Evolutionary conservation across 2,888 invertebrate genomes (phyloP).

Genomic region (Eilema sororculum): DNA sequence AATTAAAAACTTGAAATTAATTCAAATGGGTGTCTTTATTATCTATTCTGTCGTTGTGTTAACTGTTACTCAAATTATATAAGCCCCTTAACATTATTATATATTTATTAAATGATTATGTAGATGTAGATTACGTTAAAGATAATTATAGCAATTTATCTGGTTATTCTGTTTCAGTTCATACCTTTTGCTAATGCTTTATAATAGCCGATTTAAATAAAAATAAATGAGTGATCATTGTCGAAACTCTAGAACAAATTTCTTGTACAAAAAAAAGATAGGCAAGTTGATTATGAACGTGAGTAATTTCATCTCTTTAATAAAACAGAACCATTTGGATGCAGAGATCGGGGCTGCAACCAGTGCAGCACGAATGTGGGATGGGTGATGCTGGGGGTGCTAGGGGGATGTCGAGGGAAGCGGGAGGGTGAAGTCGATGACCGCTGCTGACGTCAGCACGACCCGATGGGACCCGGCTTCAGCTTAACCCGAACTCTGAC

Average conservation of each 20-base stretch:
- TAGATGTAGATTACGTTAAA: too few relatives aligned
- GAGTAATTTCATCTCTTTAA: conserved; percentile 22
- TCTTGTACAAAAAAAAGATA: neutral
- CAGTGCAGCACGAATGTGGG: conserved; percentile 66
- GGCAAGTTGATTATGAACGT: neutral
- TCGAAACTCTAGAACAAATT: too few relatives aligned
- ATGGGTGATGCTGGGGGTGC: conserved; percentile 62
- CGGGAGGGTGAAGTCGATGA: conserved; percentile 68
- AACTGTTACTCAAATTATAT: too few relatives aligned
- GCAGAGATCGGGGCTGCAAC: conserved; percentile 48
- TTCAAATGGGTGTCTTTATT: neutral
- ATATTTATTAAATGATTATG: too few relatives aligned
- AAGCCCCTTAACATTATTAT: too few relatives aligned
- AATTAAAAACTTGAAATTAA: too few relatives aligned
- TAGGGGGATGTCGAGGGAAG: conserved; percentile 53
- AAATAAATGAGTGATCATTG: too few relatives aligned
- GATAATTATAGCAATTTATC: too few relatives aligned
- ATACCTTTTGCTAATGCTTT: too few relatives aligned
- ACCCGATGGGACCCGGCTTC: conserved; percentile 86
- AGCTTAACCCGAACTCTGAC: conserved; percentile 82
- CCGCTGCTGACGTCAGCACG: conserved; percentile 84
- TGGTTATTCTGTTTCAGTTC: too few relatives aligned
- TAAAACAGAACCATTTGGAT: conserved; percentile 37
- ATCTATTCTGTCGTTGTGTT: too few relatives aligned
- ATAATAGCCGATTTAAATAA: too few relatives aligned